Evolutionary conservation across 2,797 vertebrate species (phyloP).

Genomic region (Otolemur crassicaudatus): DNA sequence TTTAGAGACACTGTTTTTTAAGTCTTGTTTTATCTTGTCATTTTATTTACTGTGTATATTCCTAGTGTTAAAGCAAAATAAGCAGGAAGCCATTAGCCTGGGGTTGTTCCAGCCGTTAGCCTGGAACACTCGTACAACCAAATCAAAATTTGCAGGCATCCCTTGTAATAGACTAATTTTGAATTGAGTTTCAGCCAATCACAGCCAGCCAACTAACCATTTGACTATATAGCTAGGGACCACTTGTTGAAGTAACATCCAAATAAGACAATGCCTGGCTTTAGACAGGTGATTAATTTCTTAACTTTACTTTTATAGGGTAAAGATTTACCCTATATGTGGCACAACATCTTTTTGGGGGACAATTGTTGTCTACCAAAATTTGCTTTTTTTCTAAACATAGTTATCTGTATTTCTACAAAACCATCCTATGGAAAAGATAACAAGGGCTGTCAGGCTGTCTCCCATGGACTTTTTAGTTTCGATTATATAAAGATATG

Average conservation of each 20-base stretch:
- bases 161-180: neutral
- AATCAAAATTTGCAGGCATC: neutral
- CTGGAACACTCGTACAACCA: neutral
- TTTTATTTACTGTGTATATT: conserved; percentile 1
- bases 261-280: neutral
- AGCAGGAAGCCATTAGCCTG: neutral
- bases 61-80: neutral
- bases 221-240: neutral
- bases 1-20: neutral
- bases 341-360: neutral
- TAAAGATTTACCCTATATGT: neutral
- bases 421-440: conserved; percentile 15
- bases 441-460: neutral
- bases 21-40: neutral
- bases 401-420: neutral
- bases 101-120: no score
- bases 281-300: neutral
- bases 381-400: neutral
- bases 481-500: neutral
- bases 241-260: neutral
- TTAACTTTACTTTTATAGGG: neutral
- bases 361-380: neutral
- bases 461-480: neutral
- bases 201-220: neutral
- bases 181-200: neutral